Evolutionary conservation across 2,888 invertebrate species (phyloP).

Genomic region (Tenthredo mesomela): DNA sequence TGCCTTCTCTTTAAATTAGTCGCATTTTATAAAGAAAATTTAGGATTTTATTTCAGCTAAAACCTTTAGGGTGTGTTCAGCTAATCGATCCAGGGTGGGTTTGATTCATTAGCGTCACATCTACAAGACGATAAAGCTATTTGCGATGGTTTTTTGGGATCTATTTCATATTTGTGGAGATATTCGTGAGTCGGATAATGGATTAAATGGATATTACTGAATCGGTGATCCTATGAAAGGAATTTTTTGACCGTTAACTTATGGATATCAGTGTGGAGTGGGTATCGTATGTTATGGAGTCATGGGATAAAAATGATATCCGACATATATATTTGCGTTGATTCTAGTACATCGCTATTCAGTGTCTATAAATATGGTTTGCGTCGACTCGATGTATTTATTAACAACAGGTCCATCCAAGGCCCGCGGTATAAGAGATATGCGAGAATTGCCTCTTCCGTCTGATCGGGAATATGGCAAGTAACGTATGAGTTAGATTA

Average conservation of each 20-base stretch:
- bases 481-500: constrained; percentile 18
- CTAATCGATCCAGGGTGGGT: not conserved
- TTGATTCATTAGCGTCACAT: not conserved
- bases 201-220: not conserved
- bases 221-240: not conserved
- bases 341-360: not conserved
- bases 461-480: not conserved
- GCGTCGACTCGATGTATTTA: constrained; percentile 29
- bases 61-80: not conserved
- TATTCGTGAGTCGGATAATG: not conserved
- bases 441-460: not conserved
- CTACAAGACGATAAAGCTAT: not conserved
- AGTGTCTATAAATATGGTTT: constrained; percentile 38
- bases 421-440: constrained; percentile 1
- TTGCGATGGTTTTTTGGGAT: not conserved
- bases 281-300: not conserved
- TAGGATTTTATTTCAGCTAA: not conserved
- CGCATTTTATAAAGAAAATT: not conserved
- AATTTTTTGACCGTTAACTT: constrained; percentile 14
- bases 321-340: not conserved
- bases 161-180: not conserved
- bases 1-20: not conserved
- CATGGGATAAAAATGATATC: constrained; percentile 14
- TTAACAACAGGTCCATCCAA: constrained; percentile 31
- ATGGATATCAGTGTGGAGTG: not conserved